Evolutionary conservation across 1,140 invertebrate genomes (phyloP).

Genomic region (Meloidogyne chitwoodi): DNA sequence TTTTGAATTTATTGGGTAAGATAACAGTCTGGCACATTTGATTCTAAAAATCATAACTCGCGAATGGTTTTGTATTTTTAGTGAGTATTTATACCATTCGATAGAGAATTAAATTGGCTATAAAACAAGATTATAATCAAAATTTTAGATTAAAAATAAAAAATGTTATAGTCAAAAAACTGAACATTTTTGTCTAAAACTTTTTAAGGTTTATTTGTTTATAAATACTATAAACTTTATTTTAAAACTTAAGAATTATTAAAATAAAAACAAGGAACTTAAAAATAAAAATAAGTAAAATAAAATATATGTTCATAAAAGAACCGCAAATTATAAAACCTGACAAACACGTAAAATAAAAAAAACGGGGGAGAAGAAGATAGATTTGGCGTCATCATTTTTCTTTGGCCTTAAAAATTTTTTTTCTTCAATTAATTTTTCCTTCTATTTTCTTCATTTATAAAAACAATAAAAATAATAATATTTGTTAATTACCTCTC

Average conservation of each 20-base stretch:
- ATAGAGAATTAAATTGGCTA: neutral
- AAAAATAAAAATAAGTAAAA: neutral
- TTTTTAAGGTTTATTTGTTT: neutral
- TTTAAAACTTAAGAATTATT: too few species aligned
- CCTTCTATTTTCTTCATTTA: neutral
- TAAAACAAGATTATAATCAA: neutral
- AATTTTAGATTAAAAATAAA: neutral
- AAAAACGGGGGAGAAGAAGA: neutral
- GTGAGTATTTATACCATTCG: neutral
- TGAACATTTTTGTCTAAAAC: neutral
- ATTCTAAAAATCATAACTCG: neutral
- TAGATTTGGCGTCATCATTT: neutral
- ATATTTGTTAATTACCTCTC: neutral
- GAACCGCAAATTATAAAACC: neutral
- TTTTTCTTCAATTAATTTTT: neutral
- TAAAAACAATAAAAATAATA: neutral
- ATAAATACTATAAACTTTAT: too few species aligned
- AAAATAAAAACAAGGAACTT: neutral
- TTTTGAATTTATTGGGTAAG: neutral
- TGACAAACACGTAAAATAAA: neutral
- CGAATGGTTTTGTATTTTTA: neutral
- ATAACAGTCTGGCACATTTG: neutral
- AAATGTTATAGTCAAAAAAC: neutral
- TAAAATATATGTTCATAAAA: too few species aligned
- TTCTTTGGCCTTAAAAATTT: neutral